These are phyloP conservation scores for Lepidurus apus DNA, from an alignment of 1,140 invertebrate species.

Conservation along the genomic window DNA sequence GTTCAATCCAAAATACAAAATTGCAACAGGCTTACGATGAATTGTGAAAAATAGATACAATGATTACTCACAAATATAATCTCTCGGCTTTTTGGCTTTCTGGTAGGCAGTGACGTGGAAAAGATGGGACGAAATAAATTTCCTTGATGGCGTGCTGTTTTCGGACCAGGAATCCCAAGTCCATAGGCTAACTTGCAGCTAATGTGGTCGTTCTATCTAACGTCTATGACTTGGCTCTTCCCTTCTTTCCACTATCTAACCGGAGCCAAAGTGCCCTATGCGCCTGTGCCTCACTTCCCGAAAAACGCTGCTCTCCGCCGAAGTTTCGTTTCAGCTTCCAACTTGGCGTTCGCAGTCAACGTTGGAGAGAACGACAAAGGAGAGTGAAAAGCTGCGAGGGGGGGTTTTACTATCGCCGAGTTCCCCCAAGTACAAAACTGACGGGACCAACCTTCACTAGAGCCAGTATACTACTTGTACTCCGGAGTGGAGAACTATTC, in stretches of 20 bases:
- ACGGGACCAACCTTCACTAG: not conserved
- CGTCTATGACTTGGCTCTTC: not conserved
- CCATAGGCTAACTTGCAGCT: not conserved
- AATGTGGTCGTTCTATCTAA: not conserved
- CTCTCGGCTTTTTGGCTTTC: not conserved
- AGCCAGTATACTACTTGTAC: constrained; percentile 14
- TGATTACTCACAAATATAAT: not conserved
- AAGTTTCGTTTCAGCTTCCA: constrained; percentile 1
- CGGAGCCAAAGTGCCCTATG: not conserved
- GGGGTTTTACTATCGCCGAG: not conserved
- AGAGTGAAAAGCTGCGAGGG: not conserved
- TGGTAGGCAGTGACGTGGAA: not conserved
- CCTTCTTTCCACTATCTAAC: constrained; percentile 11
- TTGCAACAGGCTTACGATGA: not conserved
- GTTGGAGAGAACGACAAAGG: constrained; percentile 7
- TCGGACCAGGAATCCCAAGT: too few species aligned
- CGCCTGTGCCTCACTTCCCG: not conserved
- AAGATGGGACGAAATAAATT: not conserved
- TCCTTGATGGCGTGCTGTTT: too few species aligned
- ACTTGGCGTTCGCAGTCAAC: not conserved
- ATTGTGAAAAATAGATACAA: not conserved
- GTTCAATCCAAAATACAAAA: not conserved
- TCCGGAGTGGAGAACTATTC: not conserved
- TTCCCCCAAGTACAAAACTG: constrained; percentile 9
- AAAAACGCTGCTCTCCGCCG: not conserved